phyloP scores from a whole-genome alignment of 2,113 vertebrate genomes.

The Cepphus grylle region DNA sequence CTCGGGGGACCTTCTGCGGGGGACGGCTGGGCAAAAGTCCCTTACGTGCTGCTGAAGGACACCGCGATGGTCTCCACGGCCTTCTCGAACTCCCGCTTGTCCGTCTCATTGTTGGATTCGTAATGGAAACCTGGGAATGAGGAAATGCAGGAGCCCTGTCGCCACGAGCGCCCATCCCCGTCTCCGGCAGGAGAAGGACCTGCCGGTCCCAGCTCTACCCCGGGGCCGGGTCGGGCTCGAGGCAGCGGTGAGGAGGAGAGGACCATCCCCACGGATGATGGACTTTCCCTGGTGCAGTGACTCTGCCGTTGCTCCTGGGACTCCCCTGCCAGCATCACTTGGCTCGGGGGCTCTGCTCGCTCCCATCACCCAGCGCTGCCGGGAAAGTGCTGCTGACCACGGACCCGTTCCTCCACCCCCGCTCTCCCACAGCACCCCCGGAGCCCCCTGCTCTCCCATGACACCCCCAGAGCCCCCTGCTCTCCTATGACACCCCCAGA shows the following conservation, averaged over 20 bases:
- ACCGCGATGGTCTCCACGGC: constrained; percentile 92
- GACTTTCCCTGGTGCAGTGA: background rate
- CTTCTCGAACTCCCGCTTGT: constrained; percentile 94
- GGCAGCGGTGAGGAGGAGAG: background rate
- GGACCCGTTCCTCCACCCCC: background rate
- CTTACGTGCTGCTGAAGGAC: constrained; percentile 97
- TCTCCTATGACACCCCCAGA: background rate
- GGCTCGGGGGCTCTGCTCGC: background rate
- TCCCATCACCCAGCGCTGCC: background rate
- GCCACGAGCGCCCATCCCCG: rapidly evolving
- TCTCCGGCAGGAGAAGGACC: background rate
- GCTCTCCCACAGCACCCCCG: background rate
- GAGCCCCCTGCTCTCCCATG: background rate
- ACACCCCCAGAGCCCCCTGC: too few relatives aligned
- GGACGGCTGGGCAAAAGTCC: background rate
- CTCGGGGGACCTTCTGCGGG: rapidly evolving
- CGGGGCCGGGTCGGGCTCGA: background rate
- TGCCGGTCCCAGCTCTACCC: background rate
- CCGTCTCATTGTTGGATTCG: constrained; percentile 81
- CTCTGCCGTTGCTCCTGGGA: rapidly evolving
- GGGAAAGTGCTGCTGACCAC: background rate
- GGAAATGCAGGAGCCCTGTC: background rate
- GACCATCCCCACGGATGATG: background rate
- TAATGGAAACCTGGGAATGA: constrained; percentile 85
- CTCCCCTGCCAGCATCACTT: background rate